Evolutionary conservation across 1,140 invertebrate genomes (phyloP).

Genomic region (Dreissena rostriformis): DNA sequence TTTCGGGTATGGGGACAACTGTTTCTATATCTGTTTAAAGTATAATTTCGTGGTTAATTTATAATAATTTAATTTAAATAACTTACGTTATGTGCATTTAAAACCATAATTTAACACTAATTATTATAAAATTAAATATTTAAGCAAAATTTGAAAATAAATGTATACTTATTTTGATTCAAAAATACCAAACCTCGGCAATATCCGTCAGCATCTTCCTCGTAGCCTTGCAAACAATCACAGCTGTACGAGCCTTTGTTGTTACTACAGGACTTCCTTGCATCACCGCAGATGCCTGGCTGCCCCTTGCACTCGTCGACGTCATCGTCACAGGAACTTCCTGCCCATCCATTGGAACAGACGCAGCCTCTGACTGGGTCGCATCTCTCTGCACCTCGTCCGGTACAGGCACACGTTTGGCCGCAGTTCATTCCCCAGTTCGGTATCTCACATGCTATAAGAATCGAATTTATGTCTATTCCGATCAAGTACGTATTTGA

Average conservation of each 20-base stretch:
- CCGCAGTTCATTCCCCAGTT: slow-evolving; percentile 21
- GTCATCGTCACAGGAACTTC: slow-evolving; percentile 30
- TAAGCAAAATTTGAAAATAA: no score
- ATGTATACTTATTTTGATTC: no score
- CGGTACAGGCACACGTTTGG: slow-evolving; percentile 21
- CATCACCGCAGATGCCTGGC: neutral
- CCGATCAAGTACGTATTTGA: neutral
- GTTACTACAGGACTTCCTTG: slow-evolving; percentile 23
- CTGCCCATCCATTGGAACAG: slow-evolving; percentile 30
- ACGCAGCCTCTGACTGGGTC: slow-evolving; percentile 35
- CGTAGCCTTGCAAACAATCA: slow-evolving; percentile 18
- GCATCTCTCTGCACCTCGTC: slow-evolving; percentile 23
- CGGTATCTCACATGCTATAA: slow-evolving; percentile 17
- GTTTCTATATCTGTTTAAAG: neutral
- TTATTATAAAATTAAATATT: no score
- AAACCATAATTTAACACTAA: no score
- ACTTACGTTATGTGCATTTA: no score
- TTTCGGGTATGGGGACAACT: no score
- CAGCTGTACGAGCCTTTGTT: slow-evolving; percentile 21
- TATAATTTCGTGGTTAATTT: no score
- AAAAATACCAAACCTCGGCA: slow-evolving; percentile 18
- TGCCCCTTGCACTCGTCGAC: slow-evolving; percentile 18
- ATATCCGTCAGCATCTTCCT: neutral
- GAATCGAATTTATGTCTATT: neutral
- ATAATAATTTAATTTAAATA: no score